Base-by-base conservation (phyloP, 92 coral and sea anemone genomes). In the Siderastrea siderea region DNA sequence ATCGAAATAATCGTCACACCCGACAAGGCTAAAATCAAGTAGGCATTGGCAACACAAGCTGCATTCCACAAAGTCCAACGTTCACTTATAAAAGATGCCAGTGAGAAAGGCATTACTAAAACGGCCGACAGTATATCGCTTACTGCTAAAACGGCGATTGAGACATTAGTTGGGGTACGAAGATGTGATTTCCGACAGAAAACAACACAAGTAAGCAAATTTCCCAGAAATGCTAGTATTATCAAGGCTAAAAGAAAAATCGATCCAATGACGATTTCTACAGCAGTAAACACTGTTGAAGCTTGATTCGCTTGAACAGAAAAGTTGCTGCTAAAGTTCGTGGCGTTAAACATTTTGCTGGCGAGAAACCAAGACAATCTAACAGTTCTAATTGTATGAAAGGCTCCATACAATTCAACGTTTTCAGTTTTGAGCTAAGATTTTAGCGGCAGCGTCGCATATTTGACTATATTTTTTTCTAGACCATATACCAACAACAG, bases 121-220 rank as follows among this genome's bases (percentile, higher is more conserved):
- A 71, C 38, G 6, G 76, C 76, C 76, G 43, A 13, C 9, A 71
- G 6, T 47, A 71, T 8, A 51, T 71, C 76, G 9, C 26, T 71
- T 1, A 47, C 11, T 0, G 76, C 54, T 71, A 47, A 51, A n/a
- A 71, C 6, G 1, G 3, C 9, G 3, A 71, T 71, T 9, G 76
- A 13, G 9, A 71, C 58, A 71, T 71, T 71, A 2, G 76, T 71
- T 12, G 76, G 54, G 1, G 58, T 71, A 15, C 52, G 17, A 71
- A 71, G 76, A 47, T 51, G 7, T 47, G 58, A 48, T 71, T 47
- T 71, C n/a, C 76, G 47, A 71, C 57, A 71, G 58, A 71, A 71
- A 12, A 71, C 76, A 51, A 14, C 54, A 15, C 54, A 47, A 47
- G 76, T 71, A 0, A 51, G 19, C 43, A 47, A 4, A 17, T 71